A percentile compares a stretch with the other conserved stretches of the same genome.
Conservation (phyloP, 2,797 vertebrate genomes). For the Pterois miles region DNA sequence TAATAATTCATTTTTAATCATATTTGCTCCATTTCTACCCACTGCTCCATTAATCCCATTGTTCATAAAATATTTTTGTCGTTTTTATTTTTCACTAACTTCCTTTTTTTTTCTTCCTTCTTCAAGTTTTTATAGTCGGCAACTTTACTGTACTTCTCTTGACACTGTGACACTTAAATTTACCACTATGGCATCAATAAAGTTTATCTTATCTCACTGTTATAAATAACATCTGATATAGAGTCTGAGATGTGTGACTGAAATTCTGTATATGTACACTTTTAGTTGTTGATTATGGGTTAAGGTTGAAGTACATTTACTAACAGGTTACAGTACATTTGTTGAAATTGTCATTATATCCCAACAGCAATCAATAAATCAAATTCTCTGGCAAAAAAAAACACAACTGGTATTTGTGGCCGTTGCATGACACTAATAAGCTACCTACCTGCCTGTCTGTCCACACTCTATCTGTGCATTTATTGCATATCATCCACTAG, state of each 20-base stretch:
- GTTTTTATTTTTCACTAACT: background rate
- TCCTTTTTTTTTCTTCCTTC: no score
- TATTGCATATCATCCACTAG: no score
- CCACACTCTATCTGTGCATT: no score
- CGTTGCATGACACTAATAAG: no score
- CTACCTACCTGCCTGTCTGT: no score
- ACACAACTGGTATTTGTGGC: no score
- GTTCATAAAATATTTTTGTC: background rate
- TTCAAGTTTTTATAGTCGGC: background rate
- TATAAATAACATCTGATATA: background rate
- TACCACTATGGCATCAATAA: background rate
- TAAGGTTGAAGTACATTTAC: background rate
- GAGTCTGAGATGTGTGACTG: background rate
- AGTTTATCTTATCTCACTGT: background rate
- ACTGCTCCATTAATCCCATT: background rate
- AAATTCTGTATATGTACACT: background rate
- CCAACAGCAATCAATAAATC: no score
- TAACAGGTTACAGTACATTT: no score
- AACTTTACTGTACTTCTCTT: background rate
- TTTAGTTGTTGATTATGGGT: background rate
- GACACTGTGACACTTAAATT: background rate
- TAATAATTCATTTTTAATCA: no score
- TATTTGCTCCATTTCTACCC: no score
- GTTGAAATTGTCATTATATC: no score
- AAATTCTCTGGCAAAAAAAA: no score